Evolutionary conservation across 2,113 vertebrate genomes (phyloP).

Genomic region (Crotalus helleri): DNA sequence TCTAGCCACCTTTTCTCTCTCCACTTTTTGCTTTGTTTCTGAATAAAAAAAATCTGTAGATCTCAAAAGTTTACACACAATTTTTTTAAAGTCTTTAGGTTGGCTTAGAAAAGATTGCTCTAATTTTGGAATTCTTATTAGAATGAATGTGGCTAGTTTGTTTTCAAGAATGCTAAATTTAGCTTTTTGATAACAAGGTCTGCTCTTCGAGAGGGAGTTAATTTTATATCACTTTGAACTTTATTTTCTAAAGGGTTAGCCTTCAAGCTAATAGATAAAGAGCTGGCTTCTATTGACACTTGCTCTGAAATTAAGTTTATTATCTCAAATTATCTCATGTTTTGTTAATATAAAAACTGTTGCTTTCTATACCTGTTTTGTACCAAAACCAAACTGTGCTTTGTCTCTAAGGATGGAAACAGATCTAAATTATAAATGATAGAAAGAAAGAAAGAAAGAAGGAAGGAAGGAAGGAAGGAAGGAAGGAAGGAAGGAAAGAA

Average conservation of each 20-base stretch:
- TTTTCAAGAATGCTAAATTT: not conserved
- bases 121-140: not conserved
- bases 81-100: not conserved
- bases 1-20: not conserved
- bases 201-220: not conserved
- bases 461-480: no score
- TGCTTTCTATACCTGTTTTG: not conserved
- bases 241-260: not conserved
- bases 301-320: not conserved
- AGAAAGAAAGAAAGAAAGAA: no score
- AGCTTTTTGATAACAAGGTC: not conserved
- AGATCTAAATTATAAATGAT: not conserved
- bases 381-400: not conserved
- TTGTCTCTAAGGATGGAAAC: not conserved
- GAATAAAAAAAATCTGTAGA: not conserved
- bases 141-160: not conserved
- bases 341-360: not conserved
- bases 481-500: no score
- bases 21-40: not conserved
- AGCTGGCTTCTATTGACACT: not conserved
- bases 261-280: not conserved
- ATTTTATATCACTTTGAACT: not conserved
- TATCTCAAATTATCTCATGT: not conserved
- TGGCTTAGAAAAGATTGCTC: not conserved
- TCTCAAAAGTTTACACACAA: not conserved